These are phyloP conservation scores for Coregonus ussuriensis DNA, from an alignment of 2,797 vertebrate genomes.

Conservation along the genomic window DNA sequence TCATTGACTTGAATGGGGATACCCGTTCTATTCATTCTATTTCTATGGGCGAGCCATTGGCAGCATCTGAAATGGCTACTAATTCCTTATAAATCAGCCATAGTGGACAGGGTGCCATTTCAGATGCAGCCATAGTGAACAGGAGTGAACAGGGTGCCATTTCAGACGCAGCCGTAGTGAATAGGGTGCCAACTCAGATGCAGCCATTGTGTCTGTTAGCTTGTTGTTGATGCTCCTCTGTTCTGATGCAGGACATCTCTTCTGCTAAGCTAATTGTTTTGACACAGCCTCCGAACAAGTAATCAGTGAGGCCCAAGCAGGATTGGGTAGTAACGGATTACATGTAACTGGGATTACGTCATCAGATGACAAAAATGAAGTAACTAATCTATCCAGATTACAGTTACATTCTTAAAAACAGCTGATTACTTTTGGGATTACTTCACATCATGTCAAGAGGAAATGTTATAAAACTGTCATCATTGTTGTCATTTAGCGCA, in stretches of 20 bases:
- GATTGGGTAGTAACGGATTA: too few species aligned
- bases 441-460: too few species aligned
- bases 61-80: background rate
- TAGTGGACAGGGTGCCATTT: background rate
- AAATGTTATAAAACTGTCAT: too few species aligned
- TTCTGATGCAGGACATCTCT: background rate
- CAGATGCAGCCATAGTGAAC: too few species aligned
- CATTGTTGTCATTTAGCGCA: too few species aligned
- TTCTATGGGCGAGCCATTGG: background rate
- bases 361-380: too few species aligned
- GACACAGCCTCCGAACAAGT: background rate
- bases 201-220: background rate
- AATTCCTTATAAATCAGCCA: background rate
- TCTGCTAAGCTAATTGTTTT: slow-evolving; percentile 5
- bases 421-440: too few species aligned
- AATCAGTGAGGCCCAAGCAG: background rate
- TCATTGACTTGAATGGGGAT: too few species aligned
- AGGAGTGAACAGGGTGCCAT: background rate
- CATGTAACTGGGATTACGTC: too few species aligned
- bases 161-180: background rate
- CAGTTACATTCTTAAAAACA: too few species aligned
- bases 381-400: too few species aligned
- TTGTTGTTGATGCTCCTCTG: background rate
- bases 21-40: too few species aligned
- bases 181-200: background rate